Conservation (phyloP, 2,797 vertebrate genomes). For the Anguilla marmorata region DNA sequence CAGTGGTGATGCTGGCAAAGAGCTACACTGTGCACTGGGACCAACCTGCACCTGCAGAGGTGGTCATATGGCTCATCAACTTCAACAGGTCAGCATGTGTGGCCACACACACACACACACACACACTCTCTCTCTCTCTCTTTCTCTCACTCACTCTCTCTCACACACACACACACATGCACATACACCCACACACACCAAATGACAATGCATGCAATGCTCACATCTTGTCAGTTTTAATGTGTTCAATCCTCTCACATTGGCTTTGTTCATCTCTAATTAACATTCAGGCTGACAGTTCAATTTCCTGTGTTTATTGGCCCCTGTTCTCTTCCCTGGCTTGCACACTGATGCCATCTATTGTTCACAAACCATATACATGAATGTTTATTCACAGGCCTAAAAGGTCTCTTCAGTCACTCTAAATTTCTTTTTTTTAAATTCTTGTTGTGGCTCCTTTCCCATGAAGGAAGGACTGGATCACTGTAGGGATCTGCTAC, state of each 20-base stretch:
- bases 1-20: slow-evolving; percentile 85
- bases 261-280: background rate
- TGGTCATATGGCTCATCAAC: slow-evolving; percentile 95
- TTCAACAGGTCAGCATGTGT: slow-evolving; percentile 84
- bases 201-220: background rate
- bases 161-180: background rate
- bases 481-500: slow-evolving; percentile 91
- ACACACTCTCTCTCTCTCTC: background rate
- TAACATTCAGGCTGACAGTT: background rate
- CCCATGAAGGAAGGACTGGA: slow-evolving; percentile 85
- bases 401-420: background rate
- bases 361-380: slow-evolving; percentile 26
- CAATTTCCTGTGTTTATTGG: background rate
- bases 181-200: background rate
- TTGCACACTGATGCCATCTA: slow-evolving; percentile 50
- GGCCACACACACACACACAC: background rate
- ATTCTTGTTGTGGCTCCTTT: background rate
- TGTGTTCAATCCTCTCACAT: background rate
- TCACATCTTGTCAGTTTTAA: background rate
- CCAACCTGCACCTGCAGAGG: slow-evolving; percentile 83
- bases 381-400: background rate
- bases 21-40: slow-evolving; percentile 97
- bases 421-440: background rate
- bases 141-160: background rate
- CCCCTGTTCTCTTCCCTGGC: background rate